Evolutionary conservation across 2,797 vertebrate species (phyloP).

Genomic region (Peromyscus aztecus): DNA sequence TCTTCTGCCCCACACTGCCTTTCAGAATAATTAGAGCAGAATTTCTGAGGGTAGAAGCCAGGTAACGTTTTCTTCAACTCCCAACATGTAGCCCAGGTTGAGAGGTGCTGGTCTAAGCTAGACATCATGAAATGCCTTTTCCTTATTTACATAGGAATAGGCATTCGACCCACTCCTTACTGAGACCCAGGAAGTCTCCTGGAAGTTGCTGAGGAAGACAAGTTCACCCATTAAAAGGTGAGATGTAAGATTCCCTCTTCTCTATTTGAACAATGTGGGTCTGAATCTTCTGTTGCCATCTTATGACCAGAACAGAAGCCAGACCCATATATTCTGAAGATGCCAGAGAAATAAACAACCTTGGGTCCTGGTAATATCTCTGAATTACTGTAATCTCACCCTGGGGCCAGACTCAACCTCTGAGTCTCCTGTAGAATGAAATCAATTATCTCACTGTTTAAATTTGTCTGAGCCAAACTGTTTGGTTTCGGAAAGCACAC

Average conservation of each 20-base stretch:
- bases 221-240: neutral
- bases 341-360: neutral
- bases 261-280: neutral
- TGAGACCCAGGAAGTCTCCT: neutral
- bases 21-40: too few relatives aligned
- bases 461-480: constrained; percentile 16
- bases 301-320: neutral
- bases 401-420: neutral
- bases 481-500: constrained; percentile 43
- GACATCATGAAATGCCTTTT: neutral
- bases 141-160: neutral
- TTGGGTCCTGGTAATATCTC: neutral
- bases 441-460: constrained; percentile 30
- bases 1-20: too few relatives aligned
- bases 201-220: neutral
- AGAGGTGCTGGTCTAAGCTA: neutral
- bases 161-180: neutral
- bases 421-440: neutral
- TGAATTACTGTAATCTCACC: neutral
- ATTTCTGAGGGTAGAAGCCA: too few relatives aligned
- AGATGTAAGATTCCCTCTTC: neutral
- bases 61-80: too few relatives aligned
- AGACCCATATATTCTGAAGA: constrained; percentile 41
- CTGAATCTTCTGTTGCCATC: neutral
- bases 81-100: too few relatives aligned